Conservation (phyloP, 1,140 invertebrate species). For the Drosophila albomicans region DNA sequence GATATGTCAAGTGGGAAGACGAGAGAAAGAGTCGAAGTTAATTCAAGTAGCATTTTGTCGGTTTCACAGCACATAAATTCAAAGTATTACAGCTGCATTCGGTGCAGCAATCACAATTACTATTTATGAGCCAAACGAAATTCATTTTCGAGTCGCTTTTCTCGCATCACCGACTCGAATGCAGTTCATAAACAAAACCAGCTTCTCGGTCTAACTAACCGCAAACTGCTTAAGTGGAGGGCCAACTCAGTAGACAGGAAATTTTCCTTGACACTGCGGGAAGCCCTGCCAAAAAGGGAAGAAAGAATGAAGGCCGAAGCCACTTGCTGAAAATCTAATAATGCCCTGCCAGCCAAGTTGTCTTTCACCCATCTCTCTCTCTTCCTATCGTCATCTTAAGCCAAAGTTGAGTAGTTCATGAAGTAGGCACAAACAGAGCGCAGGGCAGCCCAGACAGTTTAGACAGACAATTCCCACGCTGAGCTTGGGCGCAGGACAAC, state of each 20-base stretch:
- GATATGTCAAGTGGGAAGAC: background rate
- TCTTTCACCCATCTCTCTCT: background rate
- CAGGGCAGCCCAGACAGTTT: background rate
- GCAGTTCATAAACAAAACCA: slow-evolving; percentile 65
- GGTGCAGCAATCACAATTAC: slow-evolving; percentile 40
- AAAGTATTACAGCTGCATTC: slow-evolving; percentile 34
- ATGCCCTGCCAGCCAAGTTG: slow-evolving; percentile 58
- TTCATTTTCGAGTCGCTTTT: slow-evolving; percentile 39
- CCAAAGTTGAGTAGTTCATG: slow-evolving; percentile 72
- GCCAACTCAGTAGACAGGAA: slow-evolving; percentile 42
- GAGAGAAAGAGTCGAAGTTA: background rate
- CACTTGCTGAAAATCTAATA: slow-evolving; percentile 77
- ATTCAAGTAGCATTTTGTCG: background rate
- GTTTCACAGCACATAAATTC: slow-evolving; percentile 46
- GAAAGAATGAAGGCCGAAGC: slow-evolving; percentile 2
- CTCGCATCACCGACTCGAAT: slow-evolving; percentile 1
- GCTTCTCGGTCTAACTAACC: slow-evolving; percentile 71
- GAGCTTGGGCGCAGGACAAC: slow-evolving; percentile 24
- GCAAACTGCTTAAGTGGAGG: slow-evolving; percentile 68
- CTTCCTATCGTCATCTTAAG: slow-evolving; percentile 33
- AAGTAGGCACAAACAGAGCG: slow-evolving; percentile 24
- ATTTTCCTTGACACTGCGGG: slow-evolving; percentile 37
- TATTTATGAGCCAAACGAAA: slow-evolving; percentile 47
- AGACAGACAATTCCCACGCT: slow-evolving; percentile 57
- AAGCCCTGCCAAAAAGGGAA: background rate